phyloP scores from a whole-genome alignment of 2,888 invertebrate species.

The Eupithecia exiguata region DNA sequence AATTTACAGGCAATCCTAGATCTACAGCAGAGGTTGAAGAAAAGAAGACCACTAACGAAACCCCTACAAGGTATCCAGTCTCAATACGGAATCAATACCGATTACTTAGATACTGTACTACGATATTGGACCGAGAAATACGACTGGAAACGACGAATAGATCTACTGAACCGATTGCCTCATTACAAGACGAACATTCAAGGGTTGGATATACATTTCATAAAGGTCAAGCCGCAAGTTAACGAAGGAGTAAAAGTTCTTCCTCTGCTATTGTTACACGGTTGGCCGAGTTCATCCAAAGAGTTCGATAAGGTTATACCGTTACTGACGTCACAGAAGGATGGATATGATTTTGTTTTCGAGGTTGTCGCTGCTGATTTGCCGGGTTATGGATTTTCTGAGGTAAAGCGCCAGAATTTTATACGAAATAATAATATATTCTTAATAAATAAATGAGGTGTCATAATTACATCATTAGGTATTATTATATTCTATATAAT shows the following conservation, averaged over 20 bases:
- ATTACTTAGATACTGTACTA: conserved; percentile 86
- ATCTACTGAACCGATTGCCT: conserved; percentile 87
- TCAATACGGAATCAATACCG: conserved; percentile 92
- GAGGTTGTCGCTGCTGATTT: conserved; percentile 87
- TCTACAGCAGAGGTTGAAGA: conserved; percentile 83
- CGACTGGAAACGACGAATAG: conserved; percentile 85
- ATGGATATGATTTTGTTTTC: conserved; percentile 85
- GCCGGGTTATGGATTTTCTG: conserved; percentile 88
- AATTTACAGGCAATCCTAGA: conserved; percentile 80
- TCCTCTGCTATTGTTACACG: conserved; percentile 90
- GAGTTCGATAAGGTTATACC: conserved; percentile 92
- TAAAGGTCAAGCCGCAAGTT: conserved; percentile 85
- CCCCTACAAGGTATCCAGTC: conserved; percentile 89
- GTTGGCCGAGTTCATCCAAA: conserved; percentile 94
- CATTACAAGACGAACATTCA: conserved; percentile 91
- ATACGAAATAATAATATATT: neutral
- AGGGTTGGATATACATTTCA: conserved; percentile 89
- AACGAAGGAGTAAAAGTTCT: conserved; percentile 61
- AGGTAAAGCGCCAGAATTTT: conserved; percentile 64
- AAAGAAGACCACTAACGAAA: conserved; percentile 76
- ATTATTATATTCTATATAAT: neutral
- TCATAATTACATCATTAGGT: neutral
- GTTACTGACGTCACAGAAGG: conserved; percentile 81
- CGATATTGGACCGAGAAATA: conserved; percentile 91
- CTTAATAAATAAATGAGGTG: neutral